Conservation (phyloP, 2,113 vertebrate species). For the Otus sunia region DNA sequence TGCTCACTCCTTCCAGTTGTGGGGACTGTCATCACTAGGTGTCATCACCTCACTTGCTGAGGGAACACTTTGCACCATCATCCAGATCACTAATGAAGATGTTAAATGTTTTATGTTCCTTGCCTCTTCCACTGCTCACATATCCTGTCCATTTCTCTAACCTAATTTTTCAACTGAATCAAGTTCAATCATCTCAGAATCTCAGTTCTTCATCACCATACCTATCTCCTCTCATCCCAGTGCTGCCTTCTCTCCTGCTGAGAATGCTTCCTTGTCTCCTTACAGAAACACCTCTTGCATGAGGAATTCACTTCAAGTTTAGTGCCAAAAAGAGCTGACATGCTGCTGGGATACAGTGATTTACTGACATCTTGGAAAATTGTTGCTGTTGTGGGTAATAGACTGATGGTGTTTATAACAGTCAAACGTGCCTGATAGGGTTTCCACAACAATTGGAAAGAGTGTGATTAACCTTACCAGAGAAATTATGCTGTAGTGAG, state of each 20-base stretch:
- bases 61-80: background rate
- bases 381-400: slow-evolving; percentile 38
- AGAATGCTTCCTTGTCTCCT: background rate
- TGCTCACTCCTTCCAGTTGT: background rate
- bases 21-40: background rate
- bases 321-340: slow-evolving; percentile 47
- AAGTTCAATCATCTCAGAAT: background rate
- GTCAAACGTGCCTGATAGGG: slow-evolving; percentile 23
- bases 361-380: slow-evolving; percentile 20
- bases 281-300: background rate
- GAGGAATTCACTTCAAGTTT: slow-evolving; percentile 12
- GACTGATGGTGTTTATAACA: slow-evolving; percentile 33
- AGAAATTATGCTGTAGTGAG: background rate
- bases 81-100: background rate
- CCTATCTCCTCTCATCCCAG: background rate
- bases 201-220: background rate
- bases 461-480: slow-evolving; percentile 19
- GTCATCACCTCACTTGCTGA: background rate
- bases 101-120: background rate
- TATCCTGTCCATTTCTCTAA: background rate
- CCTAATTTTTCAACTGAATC: background rate
- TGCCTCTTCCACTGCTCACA: background rate
- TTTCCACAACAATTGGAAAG: slow-evolving; percentile 39
- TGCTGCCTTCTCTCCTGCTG: background rate
- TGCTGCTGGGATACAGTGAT: slow-evolving; percentile 18